Percentiles rank a stretch among this genome's conserved stretches.
These are phyloP conservation scores for Lepidurus packardi DNA, from an alignment of 1,140 invertebrate genomes.

Conservation along the genomic window DNA sequence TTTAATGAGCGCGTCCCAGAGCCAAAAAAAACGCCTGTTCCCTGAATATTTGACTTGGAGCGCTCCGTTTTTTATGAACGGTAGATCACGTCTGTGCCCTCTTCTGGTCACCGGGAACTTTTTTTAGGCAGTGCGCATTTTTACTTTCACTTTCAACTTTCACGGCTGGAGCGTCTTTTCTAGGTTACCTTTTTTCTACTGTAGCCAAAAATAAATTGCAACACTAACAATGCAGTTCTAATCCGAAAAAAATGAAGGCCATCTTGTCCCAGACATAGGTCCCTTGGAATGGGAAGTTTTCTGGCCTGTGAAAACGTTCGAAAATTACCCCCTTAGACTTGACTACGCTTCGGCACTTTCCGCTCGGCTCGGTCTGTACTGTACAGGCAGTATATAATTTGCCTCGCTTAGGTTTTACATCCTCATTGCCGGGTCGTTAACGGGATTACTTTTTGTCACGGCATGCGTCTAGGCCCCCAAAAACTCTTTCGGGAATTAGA, in stretches of 20 bases:
- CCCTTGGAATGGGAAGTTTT: neutral
- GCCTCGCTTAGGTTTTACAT: neutral
- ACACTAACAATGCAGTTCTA: too few species aligned
- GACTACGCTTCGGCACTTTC: neutral
- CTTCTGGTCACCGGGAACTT: neutral
- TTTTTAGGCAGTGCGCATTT: neutral
- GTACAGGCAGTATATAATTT: conserved; percentile 10
- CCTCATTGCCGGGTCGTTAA: conserved; percentile 9
- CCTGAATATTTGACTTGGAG: neutral
- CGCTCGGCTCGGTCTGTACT: neutral
- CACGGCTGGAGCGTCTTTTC: neutral
- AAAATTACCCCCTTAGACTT: conserved; percentile 10
- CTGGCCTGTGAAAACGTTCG: neutral
- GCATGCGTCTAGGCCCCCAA: neutral
- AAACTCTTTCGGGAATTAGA: neutral
- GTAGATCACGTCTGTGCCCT: conserved; percentile 13
- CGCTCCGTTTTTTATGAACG: neutral
- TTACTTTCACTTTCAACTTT: neutral
- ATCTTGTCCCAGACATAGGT: neutral
- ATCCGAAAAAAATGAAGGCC: neutral
- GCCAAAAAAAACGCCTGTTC: neutral
- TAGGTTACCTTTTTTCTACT: neutral
- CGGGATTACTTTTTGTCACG: neutral
- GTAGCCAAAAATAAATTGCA: neutral
- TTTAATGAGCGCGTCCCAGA: neutral